These are phyloP conservation scores for Gymnogyps californianus DNA, from an alignment of 2,113 vertebrate genomes.

Conservation along the genomic window DNA sequence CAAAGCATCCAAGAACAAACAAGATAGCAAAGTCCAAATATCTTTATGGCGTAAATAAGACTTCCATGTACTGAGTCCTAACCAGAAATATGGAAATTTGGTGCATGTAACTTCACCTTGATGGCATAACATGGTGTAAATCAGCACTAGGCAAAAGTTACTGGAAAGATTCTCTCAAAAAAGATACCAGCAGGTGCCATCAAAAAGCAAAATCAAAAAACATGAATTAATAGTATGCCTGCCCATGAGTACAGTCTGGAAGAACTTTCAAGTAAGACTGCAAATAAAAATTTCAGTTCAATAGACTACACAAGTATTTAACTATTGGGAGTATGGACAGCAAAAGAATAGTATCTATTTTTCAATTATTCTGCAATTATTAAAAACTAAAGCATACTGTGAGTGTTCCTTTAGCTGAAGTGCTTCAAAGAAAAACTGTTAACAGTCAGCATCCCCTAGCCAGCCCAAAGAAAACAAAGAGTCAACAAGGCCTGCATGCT, in stretches of 20 bases:
- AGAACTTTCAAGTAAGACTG: background rate
- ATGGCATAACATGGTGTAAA: background rate
- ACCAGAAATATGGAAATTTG: background rate
- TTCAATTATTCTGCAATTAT: background rate
- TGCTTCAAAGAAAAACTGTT: background rate
- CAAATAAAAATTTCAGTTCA: background rate
- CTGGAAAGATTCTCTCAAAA: background rate
- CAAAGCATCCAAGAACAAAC: background rate
- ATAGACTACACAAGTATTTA: background rate
- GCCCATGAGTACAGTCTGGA: background rate
- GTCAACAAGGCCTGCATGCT: background rate
- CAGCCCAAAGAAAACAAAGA: background rate
- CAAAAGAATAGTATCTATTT: background rate
- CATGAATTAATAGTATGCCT: background rate
- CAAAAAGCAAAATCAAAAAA: background rate
- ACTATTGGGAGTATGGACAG: background rate
- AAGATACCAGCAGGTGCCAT: background rate
- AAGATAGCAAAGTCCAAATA: background rate
- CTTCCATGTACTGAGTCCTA: background rate
- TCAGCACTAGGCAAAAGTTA: background rate
- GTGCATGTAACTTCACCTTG: background rate
- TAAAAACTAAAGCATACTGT: background rate
- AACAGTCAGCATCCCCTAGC: background rate
- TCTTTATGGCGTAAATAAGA: background rate
- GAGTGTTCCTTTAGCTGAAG: background rate